Percentiles rank a stretch among this genome's conserved stretches.
phyloP scores from a whole-genome alignment of 2,888 invertebrate species.

The Nemotelus pantherinus region DNA sequence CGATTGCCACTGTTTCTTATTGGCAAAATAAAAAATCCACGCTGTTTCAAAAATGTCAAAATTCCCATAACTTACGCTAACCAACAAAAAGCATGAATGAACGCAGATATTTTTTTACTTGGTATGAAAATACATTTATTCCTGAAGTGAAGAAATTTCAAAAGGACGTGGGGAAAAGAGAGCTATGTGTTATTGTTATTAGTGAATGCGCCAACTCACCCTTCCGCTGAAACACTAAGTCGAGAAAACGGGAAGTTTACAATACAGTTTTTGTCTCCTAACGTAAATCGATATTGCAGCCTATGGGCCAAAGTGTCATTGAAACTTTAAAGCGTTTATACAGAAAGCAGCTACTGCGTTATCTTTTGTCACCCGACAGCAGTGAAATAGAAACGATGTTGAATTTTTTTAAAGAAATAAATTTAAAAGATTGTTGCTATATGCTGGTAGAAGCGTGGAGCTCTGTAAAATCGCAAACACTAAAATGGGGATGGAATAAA shows the following conservation, averaged over 20 bases:
- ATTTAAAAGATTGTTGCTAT: constrained; percentile 3
- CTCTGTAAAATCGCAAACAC: not conserved
- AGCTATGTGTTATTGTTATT: constrained; percentile 51
- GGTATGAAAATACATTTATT: constrained; percentile 52
- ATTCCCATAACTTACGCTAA: constrained; percentile 32
- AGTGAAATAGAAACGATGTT: not conserved
- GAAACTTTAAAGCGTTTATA: constrained; percentile 48
- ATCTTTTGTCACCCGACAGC: not conserved
- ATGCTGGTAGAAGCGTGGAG: not conserved
- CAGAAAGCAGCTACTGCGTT: not conserved
- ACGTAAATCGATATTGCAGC: constrained; percentile 51
- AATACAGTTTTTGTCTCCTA: constrained; percentile 50
- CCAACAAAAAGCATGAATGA: constrained; percentile 44
- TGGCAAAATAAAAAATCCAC: constrained; percentile 50
- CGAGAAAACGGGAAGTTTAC: constrained; percentile 40
- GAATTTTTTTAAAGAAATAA: not conserved
- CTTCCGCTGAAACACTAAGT: constrained; percentile 38
- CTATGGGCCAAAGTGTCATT: constrained; percentile 51
- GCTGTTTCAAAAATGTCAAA: constrained; percentile 48
- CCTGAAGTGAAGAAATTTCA: constrained; percentile 49
- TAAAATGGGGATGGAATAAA: no score
- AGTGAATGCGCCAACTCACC: constrained; percentile 51
- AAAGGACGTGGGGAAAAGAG: constrained; percentile 49
- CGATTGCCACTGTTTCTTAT: constrained; percentile 42
- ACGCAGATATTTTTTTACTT: constrained; percentile 49